phyloP scores from a whole-genome alignment of 2,113 vertebrate genomes.

The Halcyon malimbica region DNA sequence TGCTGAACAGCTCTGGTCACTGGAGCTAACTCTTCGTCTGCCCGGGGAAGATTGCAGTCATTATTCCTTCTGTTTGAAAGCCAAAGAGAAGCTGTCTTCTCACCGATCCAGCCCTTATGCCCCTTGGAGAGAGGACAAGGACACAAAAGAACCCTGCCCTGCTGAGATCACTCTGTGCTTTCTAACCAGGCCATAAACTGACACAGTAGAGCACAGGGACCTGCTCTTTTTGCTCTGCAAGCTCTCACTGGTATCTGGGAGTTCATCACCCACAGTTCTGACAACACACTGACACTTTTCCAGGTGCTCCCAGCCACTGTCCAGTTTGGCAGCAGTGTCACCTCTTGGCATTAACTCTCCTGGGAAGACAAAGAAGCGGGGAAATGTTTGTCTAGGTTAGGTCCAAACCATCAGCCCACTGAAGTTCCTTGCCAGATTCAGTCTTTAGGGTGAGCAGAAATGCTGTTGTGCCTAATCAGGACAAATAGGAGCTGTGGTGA shows the following conservation, averaged over 20 bases:
- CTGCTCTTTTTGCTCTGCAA: not conserved
- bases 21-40: not conserved
- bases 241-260: not conserved
- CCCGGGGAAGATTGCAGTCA: not conserved
- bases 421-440: not conserved
- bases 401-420: not conserved
- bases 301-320: not conserved
- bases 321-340: not conserved
- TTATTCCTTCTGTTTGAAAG: not conserved
- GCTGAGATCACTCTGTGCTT: not conserved
- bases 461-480: not conserved
- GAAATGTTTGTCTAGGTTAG: not conserved
- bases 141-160: not conserved
- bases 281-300: not conserved
- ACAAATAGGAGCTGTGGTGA: not conserved
- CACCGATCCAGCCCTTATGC: not conserved
- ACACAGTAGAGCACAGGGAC: not conserved
- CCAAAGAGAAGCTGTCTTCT: not conserved
- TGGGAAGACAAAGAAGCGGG: not conserved
- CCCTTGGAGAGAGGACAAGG: not conserved
- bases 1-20: not conserved
- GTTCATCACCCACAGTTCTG: not conserved
- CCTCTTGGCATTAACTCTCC: not conserved
- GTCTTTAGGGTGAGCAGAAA: not conserved
- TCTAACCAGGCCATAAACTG: not conserved